Conservation (phyloP, 2,888 invertebrate species). For the Slavum lentiscoides region DNA sequence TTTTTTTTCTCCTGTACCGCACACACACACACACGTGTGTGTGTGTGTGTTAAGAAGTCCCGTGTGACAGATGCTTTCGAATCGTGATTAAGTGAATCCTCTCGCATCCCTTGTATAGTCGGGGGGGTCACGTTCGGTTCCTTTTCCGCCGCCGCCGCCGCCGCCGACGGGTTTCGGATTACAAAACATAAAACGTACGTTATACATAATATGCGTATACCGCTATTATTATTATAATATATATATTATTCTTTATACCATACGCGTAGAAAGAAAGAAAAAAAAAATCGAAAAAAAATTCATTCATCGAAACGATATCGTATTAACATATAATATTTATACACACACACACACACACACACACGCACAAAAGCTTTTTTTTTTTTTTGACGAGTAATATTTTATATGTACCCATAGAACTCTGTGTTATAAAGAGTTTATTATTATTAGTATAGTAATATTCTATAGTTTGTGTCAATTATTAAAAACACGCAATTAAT, state of each 20-base stretch:
- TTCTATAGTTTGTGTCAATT: too few relatives aligned
- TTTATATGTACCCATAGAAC: too few relatives aligned
- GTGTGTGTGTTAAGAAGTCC: neutral
- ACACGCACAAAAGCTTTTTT: neutral
- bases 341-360: too few relatives aligned
- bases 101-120: neutral
- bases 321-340: too few relatives aligned
- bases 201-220: neutral
- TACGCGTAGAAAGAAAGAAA: neutral
- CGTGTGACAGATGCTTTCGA: slow-evolving; percentile 51
- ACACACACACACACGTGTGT: neutral
- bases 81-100: slow-evolving; percentile 49
- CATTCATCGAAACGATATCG: slow-evolving; percentile 9
- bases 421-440: too few relatives aligned
- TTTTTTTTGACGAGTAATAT: too few relatives aligned
- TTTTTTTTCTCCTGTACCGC: neutral
- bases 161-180: slow-evolving; percentile 21
- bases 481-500: too few relatives aligned
- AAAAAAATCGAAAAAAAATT: neutral
- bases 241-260: neutral
- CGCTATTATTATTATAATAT: neutral
- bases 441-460: too few relatives aligned
- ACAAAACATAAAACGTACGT: slow-evolving; percentile 10
- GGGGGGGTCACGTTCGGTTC: slow-evolving; percentile 41
- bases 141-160: neutral